A percentile compares a stretch with the other conserved stretches of the same genome.
phyloP scores from a whole-genome alignment of 2,797 vertebrate species.

The Meriones psammophilus region DNA sequence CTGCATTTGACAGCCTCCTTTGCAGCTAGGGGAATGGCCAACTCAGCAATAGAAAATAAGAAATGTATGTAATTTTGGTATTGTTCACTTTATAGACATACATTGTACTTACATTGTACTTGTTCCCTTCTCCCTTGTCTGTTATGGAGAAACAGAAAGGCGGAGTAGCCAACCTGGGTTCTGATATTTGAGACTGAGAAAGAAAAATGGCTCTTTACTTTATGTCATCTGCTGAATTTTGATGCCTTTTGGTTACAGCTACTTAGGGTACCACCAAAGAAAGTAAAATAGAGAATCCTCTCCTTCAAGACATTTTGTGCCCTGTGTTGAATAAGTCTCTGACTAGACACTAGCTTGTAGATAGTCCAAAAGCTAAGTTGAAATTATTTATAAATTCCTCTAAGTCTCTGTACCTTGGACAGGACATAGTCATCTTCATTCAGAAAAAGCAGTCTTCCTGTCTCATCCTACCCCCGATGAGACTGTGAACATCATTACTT shows the following conservation, averaged over 20 bases:
- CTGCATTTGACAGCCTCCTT: not conserved
- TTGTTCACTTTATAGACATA: not conserved
- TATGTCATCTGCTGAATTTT: not conserved
- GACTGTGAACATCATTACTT: not conserved
- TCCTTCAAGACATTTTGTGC: not conserved
- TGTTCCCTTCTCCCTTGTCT: not conserved
- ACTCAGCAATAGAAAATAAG: not conserved
- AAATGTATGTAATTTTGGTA: not conserved
- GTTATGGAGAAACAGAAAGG: not conserved
- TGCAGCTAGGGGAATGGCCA: not conserved
- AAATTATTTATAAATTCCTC: not conserved
- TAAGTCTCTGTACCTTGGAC: not conserved
- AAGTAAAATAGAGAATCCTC: conserved; percentile 9
- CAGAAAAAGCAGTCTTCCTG: not conserved
- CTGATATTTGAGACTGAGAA: not conserved
- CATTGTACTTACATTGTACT: not conserved
- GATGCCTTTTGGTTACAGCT: not conserved
- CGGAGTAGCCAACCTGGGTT: not conserved
- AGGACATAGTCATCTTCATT: not conserved
- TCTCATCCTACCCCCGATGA: not conserved
- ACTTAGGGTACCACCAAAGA: not conserved
- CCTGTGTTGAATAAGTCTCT: not conserved
- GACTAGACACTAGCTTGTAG: not conserved
- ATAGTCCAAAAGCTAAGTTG: not conserved
- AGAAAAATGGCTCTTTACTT: not conserved